A percentile compares a stretch with the other conserved stretches of the same genome.
Evolutionary conservation across 2,113 vertebrate species (phyloP).

Genomic region (Ciconia stormi): DNA sequence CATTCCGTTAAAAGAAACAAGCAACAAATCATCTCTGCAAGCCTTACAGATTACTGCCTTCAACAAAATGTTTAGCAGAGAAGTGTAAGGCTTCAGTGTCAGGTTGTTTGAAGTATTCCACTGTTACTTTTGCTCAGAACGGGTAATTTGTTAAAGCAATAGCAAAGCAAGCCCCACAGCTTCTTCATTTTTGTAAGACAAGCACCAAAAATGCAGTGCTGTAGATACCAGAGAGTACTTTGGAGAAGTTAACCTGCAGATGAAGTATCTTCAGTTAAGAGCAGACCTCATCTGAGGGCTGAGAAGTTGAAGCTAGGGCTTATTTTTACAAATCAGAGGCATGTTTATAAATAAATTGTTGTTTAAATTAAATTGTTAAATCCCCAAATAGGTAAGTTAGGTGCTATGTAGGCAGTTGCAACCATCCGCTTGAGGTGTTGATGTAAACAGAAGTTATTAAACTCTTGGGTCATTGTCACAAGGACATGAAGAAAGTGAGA

Average conservation of each 20-base stretch:
- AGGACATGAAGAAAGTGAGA: background rate
- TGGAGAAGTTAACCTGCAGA: background rate
- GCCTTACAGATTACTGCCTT: background rate
- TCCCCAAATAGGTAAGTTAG: background rate
- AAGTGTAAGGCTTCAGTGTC: background rate
- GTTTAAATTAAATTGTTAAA: background rate
- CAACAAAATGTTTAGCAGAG: background rate
- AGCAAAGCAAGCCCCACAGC: background rate
- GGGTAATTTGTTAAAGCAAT: background rate
- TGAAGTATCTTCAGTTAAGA: background rate
- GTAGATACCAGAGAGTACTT: background rate
- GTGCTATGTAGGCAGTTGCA: background rate
- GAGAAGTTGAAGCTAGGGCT: background rate
- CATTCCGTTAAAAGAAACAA: constrained; percentile 2
- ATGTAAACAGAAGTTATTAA: background rate
- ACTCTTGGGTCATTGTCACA: background rate
- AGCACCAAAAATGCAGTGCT: background rate
- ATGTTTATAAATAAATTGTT: background rate
- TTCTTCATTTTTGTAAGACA: background rate
- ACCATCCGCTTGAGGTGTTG: background rate
- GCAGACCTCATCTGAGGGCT: background rate
- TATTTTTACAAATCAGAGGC: background rate
- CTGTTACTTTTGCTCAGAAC: background rate
- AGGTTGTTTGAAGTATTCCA: background rate
- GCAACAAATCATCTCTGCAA: background rate